Conservation (phyloP, 2,113 vertebrate genomes). For the Eubucco bourcierii region DNA sequence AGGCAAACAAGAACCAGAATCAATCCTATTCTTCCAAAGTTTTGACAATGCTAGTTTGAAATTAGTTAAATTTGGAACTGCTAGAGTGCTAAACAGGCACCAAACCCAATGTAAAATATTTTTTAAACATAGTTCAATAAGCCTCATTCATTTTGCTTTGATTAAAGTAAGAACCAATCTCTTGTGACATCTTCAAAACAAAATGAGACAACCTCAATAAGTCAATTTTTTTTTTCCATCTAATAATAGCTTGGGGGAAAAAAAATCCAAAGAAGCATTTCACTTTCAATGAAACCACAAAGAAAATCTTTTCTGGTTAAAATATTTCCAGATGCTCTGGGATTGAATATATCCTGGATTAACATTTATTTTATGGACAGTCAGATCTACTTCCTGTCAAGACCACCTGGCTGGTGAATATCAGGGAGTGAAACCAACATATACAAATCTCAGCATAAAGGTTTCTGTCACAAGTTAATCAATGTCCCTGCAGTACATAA, state of each 20-base stretch:
- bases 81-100: not conserved
- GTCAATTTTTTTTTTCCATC: not conserved
- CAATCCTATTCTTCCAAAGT: not conserved
- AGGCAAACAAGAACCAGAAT: not conserved
- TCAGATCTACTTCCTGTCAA: not conserved
- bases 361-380: constrained; percentile 6
- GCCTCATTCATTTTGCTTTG: constrained; percentile 21
- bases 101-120: not conserved
- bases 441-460: not conserved
- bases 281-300: not conserved
- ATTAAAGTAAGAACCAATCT: constrained; percentile 39
- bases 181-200: constrained; percentile 42
- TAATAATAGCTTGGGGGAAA: not conserved
- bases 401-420: constrained; percentile 4
- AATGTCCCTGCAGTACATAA: not conserved
- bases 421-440: not conserved
- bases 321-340: not conserved
- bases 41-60: not conserved
- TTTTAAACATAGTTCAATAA: constrained; percentile 7
- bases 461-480: constrained; percentile 11
- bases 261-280: not conserved
- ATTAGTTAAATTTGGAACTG: not conserved
- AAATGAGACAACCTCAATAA: constrained; percentile 55
- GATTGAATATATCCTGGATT: not conserved
- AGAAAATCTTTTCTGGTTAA: not conserved